Base-by-base conservation (phyloP, 1,140 invertebrate species). In the Metopolophium dirhodum region DNA sequence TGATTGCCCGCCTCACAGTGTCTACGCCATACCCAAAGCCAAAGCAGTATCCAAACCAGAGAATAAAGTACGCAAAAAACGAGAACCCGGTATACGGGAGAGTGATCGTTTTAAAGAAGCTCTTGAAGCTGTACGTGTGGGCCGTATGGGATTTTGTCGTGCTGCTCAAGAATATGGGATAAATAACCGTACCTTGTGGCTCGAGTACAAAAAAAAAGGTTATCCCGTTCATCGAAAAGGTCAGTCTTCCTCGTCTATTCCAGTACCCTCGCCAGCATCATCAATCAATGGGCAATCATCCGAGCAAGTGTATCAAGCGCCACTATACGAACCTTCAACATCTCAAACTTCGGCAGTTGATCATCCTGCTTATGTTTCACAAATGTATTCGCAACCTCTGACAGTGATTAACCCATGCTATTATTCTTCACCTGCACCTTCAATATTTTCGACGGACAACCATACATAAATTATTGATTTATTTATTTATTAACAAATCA, bases 111-210 rank as follows among this genome's bases (percentile, higher is more conserved):
- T 94, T 94, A 94, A 94, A 93, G 93, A 95, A 95, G 97, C 97
- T 0, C 95, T 98, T 37, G 97, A 98, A 94, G 97, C 97, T 2
- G 97, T 98, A 0, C 96, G 97, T 35, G 96, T 96, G 94, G 97
- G 97, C n/a, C 97, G 97, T 37, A 97, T 98, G 94, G 97, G 97
- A 3, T 98, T 98, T 95, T 98, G 97, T 95, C 98, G 98, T 94
- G 97, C 97, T 18, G 97, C 97, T 0, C 96, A 97, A 77, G 96
- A 97, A 95, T 98, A 97, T 95, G 97, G 97, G 30, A 97, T 98
- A 3, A 98, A 98, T 95, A 98, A 98, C 95, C 96, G 97, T 61
- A 98, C 97, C 0, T 95, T 98, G 2, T 98, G 97, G 97, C 95
- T 98, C 30, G 97, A 98, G 94, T 98, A 98, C 94, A 97, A 97